Evolutionary conservation across 2,888 invertebrate genomes (phyloP).

Genomic region (Hoplodrina blanda): DNA sequence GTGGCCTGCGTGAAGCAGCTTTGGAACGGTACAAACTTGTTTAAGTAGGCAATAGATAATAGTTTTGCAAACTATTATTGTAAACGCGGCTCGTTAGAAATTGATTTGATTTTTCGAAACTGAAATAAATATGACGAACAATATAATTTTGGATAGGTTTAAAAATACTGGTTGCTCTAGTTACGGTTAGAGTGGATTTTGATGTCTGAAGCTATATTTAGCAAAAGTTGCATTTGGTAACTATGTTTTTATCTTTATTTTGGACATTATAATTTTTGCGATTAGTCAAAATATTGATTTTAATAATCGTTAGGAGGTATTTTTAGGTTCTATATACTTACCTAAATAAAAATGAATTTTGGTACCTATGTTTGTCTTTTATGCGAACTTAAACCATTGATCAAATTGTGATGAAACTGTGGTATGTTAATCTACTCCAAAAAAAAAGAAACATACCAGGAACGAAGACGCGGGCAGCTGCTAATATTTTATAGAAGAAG

Average conservation of each 20-base stretch:
- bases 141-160: not conserved
- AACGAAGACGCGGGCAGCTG: no score
- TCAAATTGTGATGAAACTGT: no score
- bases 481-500: not conserved
- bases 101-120: not conserved
- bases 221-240: no score
- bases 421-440: no score
- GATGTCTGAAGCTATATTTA: not conserved
- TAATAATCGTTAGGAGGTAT: not conserved
- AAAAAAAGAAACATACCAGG: no score
- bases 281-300: not conserved
- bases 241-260: not conserved
- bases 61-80: conserved; percentile 3
- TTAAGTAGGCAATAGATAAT: conserved; percentile 27
- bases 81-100: not conserved
- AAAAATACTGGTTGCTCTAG: not conserved
- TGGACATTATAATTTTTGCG: not conserved
- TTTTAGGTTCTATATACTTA: not conserved
- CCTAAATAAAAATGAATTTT: no score
- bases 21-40: conserved; percentile 57
- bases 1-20: conserved; percentile 34
- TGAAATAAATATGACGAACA: not conserved
- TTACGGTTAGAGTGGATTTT: not conserved
- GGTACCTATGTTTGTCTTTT: no score
- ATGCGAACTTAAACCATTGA: no score